phyloP scores from a whole-genome alignment of 2,113 vertebrate species.

The Callorhinus ursinus region DNA sequence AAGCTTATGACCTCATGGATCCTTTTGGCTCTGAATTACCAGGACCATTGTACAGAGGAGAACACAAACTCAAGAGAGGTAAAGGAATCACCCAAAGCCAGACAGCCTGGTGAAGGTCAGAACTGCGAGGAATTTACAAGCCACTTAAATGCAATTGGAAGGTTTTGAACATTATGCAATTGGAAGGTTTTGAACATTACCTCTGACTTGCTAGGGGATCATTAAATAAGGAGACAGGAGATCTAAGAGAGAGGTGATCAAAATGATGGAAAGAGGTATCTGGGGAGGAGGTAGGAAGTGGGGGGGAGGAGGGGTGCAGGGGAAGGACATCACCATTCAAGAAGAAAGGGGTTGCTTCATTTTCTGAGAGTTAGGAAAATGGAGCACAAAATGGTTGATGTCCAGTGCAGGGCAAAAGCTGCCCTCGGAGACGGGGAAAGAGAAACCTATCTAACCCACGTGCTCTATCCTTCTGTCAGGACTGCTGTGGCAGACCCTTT shows the following conservation, averaged over 20 bases:
- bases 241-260: not conserved
- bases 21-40: not conserved
- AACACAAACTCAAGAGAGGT: not conserved
- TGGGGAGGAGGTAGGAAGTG: not conserved
- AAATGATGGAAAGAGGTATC: not conserved
- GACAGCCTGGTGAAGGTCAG: not conserved
- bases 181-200: not conserved
- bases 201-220: not conserved
- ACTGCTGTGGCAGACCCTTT: not conserved
- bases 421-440: not conserved
- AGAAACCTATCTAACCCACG: not conserved
- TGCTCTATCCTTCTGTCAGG: not conserved
- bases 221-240: not conserved
- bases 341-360: not conserved
- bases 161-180: not conserved
- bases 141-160: not conserved
- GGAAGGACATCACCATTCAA: not conserved
- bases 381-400: not conserved
- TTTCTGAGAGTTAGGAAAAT: not conserved
- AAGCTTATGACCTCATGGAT: not conserved
- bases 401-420: not conserved
- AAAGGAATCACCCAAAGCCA: not conserved
- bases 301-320: fast-evolving
- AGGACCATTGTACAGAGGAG: not conserved
- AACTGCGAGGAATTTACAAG: not conserved